phyloP scores from a whole-genome alignment of 64 coral and sea anemone species.

The Montipora cactus region DNA sequence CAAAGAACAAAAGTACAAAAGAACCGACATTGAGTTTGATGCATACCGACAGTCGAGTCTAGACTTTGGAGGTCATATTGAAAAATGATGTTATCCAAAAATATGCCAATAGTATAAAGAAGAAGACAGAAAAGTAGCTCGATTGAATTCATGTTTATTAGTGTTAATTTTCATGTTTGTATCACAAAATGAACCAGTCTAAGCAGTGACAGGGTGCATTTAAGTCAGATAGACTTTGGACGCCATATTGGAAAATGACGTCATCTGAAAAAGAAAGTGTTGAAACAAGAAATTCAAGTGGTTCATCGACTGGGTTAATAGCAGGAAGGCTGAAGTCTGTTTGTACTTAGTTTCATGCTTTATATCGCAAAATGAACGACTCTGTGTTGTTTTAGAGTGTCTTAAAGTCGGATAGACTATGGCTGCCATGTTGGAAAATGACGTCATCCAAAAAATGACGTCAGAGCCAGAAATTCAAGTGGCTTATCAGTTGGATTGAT shows the following conservation, averaged over 20 bases:
- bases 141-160: not conserved
- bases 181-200: conserved; percentile 60
- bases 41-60: conserved; percentile 25
- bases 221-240: not conserved
- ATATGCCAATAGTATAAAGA: no score
- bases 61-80: not conserved
- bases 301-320: not conserved
- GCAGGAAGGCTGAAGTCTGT: not conserved
- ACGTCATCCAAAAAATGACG: not conserved
- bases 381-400: not conserved
- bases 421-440: conserved; percentile 4
- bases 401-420: not conserved
- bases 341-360: conserved; percentile 5
- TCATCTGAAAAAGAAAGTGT: conserved; percentile 26
- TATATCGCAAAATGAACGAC: not conserved
- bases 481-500: not conserved
- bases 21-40: conserved; percentile 39
- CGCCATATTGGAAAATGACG: not conserved
- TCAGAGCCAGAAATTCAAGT: not conserved
- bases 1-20: conserved; percentile 46
- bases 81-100: not conserved
- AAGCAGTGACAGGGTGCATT: not conserved
- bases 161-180: conserved; percentile 71
- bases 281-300: conserved; percentile 16
- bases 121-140: no score